These are phyloP conservation scores for Eciton burchellii DNA, from an alignment of 1,140 invertebrate species.

Conservation along the genomic window DNA sequence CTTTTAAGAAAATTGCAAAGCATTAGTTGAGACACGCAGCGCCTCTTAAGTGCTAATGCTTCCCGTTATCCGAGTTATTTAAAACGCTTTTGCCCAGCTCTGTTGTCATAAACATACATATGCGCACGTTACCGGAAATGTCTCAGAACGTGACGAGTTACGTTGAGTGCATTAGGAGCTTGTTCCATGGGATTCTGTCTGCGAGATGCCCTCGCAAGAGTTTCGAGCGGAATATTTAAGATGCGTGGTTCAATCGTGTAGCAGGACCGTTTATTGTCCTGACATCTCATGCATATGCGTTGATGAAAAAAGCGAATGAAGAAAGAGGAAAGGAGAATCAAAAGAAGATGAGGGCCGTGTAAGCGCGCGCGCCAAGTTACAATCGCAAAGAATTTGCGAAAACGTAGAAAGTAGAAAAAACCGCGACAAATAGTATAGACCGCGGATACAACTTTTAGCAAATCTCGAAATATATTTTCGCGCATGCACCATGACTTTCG, in stretches of 20 bases:
- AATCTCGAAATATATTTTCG: slow-evolving; percentile 14
- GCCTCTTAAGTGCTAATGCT: background rate
- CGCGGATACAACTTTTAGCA: slow-evolving; percentile 11
- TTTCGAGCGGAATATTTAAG: slow-evolving; percentile 12
- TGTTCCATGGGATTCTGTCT: background rate
- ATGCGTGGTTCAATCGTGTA: background rate
- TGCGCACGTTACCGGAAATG: background rate
- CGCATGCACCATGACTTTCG: background rate
- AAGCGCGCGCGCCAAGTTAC: background rate
- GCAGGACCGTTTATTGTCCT: background rate
- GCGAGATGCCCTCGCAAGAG: slow-evolving; percentile 5
- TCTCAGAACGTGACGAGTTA: slow-evolving; percentile 20
- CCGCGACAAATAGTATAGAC: slow-evolving; percentile 24
- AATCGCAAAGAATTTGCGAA: slow-evolving; percentile 34
- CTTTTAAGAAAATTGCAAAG: background rate
- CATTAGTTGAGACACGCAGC: background rate
- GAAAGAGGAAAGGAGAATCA: background rate
- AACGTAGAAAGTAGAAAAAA: background rate
- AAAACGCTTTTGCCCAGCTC: slow-evolving; percentile 20
- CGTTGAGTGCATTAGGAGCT: background rate
- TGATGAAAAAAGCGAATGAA: background rate
- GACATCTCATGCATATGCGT: slow-evolving; percentile 17
- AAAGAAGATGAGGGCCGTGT: background rate
- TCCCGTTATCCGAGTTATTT: background rate
- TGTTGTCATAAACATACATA: slow-evolving; percentile 23